These are phyloP conservation scores for Timema cristinae DNA, from an alignment of 2,888 invertebrate species.

Conservation along the genomic window DNA sequence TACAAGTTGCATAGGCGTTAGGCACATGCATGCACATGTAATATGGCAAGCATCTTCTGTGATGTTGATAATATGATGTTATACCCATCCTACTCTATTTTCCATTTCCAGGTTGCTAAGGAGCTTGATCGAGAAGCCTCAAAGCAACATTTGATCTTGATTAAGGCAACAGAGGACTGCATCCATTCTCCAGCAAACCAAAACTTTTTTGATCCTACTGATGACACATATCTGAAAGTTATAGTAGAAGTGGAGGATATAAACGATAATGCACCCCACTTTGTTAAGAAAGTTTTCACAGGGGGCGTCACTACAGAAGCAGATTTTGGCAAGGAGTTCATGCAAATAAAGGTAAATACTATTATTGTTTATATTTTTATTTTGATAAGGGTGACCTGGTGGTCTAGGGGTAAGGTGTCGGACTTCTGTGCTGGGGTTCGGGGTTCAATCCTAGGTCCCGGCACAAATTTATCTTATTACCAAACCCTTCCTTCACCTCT, in stretches of 20 bases:
- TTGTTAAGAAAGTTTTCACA: conserved; percentile 77
- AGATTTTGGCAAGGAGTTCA: conserved; percentile 83
- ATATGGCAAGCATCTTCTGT: no score
- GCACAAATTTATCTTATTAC: no score
- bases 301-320: conserved; percentile 93
- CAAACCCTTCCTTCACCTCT: no score
- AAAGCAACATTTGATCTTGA: conserved; percentile 62
- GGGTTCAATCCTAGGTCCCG: no score
- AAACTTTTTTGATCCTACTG: conserved; percentile 43
- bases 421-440: no score
- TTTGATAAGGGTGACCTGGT: no score
- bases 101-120: conserved; percentile 47
- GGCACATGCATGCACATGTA: no score
- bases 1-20: no score
- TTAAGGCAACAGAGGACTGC: conserved; percentile 84
- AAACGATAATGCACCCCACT: conserved; percentile 88
- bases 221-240: conserved; percentile 68
- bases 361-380: neutral
- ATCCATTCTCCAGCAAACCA: conserved; percentile 53
- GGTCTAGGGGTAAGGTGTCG: no score
- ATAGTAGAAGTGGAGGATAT: conserved; percentile 72
- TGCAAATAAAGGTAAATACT: conserved; percentile 68
- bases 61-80: no score
- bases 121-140: conserved; percentile 72
- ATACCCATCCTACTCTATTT: no score